Evolutionary conservation across 2,797 vertebrate species (phyloP).

Genomic region (Anabacerthia variegaticeps): DNA sequence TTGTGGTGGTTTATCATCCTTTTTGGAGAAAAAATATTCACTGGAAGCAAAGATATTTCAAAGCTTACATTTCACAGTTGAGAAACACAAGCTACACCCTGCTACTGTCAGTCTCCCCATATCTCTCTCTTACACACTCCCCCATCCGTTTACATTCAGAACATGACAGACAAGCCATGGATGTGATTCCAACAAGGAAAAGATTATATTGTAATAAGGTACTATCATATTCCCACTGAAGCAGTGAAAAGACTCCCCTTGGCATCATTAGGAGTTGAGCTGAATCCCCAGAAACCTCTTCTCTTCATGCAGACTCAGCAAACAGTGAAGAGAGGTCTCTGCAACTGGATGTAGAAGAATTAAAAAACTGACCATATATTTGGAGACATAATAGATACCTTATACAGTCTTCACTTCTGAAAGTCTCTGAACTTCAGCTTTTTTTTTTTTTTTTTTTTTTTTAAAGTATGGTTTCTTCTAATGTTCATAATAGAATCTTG

Average conservation of each 20-base stretch:
- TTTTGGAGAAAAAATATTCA: not conserved
- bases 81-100: not conserved
- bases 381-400: not conserved
- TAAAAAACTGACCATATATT: not conserved
- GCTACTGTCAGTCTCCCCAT: not conserved
- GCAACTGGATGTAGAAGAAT: not conserved
- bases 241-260: not conserved
- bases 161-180: not conserved
- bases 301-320: not conserved
- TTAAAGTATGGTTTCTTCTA: not conserved
- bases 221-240: not conserved
- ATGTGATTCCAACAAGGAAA: not conserved
- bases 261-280: not conserved
- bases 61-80: not conserved
- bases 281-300: not conserved
- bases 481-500: not conserved
- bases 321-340: not conserved
- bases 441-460: not conserved
- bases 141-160: not conserved
- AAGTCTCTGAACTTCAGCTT: not conserved
- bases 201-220: not conserved
- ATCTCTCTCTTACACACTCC: not conserved
- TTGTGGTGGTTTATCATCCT: not conserved
- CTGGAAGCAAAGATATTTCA: not conserved
- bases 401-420: not conserved